Conservation (phyloP, 2,797 vertebrate genomes). For the Lacerta viridis region DNA sequence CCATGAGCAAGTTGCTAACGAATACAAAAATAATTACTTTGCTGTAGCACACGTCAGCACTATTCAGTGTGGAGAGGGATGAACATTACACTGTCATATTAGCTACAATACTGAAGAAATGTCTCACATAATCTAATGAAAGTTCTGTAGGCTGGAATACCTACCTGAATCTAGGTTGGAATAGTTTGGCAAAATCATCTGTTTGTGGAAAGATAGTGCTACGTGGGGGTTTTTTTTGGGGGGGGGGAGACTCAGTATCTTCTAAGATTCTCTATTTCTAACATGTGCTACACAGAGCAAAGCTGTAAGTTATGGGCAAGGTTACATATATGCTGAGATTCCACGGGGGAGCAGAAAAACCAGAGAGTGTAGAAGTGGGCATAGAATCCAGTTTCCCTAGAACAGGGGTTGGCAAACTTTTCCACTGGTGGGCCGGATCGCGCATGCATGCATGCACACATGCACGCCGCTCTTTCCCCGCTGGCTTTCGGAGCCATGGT, state of each 20-base stretch:
- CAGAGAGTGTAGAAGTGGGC: not conserved
- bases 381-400: conserved; percentile 10
- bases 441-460: rapidly evolving
- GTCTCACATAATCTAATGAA: not conserved
- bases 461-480: no score
- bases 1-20: not conserved
- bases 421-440: no score
- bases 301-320: no score
- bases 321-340: not conserved
- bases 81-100: not conserved
- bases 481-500: no score
- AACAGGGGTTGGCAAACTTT: no score
- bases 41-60: not conserved
- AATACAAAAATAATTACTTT: not conserved
- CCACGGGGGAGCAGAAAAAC: not conserved
- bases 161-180: no score
- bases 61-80: not conserved
- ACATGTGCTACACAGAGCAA: no score
- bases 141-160: not conserved
- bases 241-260: not conserved
- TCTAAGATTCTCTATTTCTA: not conserved
- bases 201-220: not conserved
- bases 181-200: not conserved
- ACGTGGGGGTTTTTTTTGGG: not conserved
- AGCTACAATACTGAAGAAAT: not conserved